Conservation (phyloP, 1,140 invertebrate genomes). For the Drosophila ercepeae region DNA sequence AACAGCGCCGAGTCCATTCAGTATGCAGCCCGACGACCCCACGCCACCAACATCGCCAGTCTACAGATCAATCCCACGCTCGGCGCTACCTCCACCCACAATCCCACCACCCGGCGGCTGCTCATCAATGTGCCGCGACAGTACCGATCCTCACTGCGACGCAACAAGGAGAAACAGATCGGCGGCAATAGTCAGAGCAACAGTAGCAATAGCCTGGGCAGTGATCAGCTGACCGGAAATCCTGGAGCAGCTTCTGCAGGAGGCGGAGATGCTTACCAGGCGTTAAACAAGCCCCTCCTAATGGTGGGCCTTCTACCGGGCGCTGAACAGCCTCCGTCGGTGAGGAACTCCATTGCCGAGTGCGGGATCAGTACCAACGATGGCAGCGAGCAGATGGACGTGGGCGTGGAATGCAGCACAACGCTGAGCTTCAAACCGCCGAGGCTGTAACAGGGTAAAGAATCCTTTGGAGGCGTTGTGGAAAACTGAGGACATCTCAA, state of each 20-base stretch:
- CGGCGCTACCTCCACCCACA: constrained; percentile 45
- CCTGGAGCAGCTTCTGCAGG: constrained; percentile 3
- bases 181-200: constrained; percentile 67
- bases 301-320: constrained; percentile 67
- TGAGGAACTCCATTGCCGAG: constrained; percentile 75
- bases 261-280: constrained; percentile 11
- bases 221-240: constrained; percentile 51
- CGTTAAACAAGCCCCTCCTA: constrained; percentile 60
- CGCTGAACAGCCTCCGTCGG: constrained; percentile 68
- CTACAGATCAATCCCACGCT: constrained; percentile 76
- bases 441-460: constrained; percentile 66
- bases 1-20: constrained; percentile 89
- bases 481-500: constrained; percentile 26
- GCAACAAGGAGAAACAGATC: constrained; percentile 88
- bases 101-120: constrained; percentile 85
- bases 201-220: constrained; percentile 71
- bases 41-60: constrained; percentile 62
- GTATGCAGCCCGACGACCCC: constrained; percentile 85
- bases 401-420: constrained; percentile 62
- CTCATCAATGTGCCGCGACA: constrained; percentile 87
- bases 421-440: constrained; percentile 70
- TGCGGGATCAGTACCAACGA: constrained; percentile 46
- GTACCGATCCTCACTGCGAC: constrained; percentile 87
- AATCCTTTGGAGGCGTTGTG: neutral
- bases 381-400: constrained; percentile 52